Percentiles rank a stretch among this genome's conserved stretches.
Conservation (phyloP, 2,888 invertebrate species). For the Ormyrus nitidulus region DNA sequence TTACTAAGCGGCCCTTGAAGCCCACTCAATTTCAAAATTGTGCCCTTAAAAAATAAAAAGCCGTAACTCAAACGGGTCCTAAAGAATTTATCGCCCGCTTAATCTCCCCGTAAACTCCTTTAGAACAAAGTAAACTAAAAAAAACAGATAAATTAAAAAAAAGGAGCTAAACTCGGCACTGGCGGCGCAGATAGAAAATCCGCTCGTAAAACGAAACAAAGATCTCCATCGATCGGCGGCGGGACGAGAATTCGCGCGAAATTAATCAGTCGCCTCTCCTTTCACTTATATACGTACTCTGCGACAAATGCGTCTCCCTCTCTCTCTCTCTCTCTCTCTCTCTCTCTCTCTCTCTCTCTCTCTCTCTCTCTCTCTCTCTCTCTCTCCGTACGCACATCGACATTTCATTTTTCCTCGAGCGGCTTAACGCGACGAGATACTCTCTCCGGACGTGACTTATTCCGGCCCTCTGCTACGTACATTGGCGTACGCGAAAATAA, state of each 20-base stretch:
- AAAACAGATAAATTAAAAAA: neutral
- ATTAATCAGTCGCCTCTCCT: constrained; percentile 13
- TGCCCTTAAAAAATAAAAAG: constrained; percentile 23
- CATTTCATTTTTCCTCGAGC: constrained; percentile 16
- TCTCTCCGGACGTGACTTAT: constrained; percentile 43
- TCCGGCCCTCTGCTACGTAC: constrained; percentile 6
- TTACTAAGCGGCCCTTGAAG: neutral
- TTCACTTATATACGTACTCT: no score
- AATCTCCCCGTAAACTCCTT: constrained; percentile 25
- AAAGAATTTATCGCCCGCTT: constrained; percentile 37
- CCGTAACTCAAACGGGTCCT: neutral
- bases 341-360: no score
- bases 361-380: no score
- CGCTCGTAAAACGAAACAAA: neutral
- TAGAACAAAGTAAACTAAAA: constrained; percentile 11
- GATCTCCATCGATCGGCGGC: constrained; percentile 3
- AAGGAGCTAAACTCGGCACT: neutral
- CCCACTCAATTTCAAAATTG: neutral
- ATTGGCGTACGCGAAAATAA: constrained; percentile 51
- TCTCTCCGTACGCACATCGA: neutral
- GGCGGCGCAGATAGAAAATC: neutral
- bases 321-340: no score
- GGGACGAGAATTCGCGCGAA: neutral
- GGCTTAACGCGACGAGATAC: constrained; percentile 12
- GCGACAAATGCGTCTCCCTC: no score